Conservation (phyloP, 2,797 vertebrate genomes). For the Sebastes oblongus region DNA sequence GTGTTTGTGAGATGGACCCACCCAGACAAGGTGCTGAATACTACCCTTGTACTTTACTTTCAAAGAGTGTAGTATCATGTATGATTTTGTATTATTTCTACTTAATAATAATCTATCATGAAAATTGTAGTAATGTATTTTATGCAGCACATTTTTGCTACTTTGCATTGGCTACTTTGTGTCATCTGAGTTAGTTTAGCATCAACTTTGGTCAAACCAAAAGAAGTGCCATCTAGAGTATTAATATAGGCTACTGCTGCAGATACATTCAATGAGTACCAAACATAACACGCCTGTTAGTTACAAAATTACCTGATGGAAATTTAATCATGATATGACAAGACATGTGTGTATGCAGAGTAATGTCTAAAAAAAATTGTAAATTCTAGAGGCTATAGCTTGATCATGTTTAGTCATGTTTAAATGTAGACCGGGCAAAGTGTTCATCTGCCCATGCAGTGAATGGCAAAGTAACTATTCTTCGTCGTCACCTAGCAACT, state of each 20-base stretch:
- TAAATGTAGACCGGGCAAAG: background rate
- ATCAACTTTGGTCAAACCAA: background rate
- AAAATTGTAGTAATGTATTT: background rate
- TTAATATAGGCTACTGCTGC: background rate
- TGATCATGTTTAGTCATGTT: background rate
- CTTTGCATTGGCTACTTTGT: background rate
- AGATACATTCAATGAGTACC: background rate
- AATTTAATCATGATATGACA: background rate
- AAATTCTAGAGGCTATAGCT: background rate
- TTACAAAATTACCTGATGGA: background rate
- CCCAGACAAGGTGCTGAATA: background rate
- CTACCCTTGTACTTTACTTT: background rate
- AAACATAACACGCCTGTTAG: background rate
- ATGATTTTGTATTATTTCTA: background rate
- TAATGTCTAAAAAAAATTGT: background rate
- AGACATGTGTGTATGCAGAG: background rate
- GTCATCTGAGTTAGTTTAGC: background rate
- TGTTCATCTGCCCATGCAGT: background rate
- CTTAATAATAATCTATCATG: background rate
- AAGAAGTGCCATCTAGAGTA: background rate
- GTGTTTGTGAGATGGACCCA: background rate
- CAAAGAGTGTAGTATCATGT: background rate
- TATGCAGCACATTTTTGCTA: background rate
- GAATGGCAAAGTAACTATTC: slow-evolving; percentile 26
- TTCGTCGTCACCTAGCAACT: slow-evolving; percentile 61